Evolutionary conservation across 2,888 invertebrate species (phyloP), one percentile per base, ranked within the genome.

Genomic region (Eurois occulta): DNA sequence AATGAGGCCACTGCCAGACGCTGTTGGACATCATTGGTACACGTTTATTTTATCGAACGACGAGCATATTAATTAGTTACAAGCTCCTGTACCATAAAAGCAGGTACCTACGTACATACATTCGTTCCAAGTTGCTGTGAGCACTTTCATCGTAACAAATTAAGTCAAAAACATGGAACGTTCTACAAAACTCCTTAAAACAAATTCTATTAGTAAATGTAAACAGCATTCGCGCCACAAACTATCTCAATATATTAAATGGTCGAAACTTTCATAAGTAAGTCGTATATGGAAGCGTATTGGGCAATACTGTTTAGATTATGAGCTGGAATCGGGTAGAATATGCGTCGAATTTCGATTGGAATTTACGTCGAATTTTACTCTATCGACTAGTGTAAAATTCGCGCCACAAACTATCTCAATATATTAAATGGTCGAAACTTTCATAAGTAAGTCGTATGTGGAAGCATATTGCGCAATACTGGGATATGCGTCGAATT

Each of bases 171-270:
- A 55, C 35, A 69, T 62, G 21, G 16, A 72, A 52, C 43, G 13
- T 21, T 55, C 43, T 35, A 72, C 38, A 66, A 74, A 74, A 72
- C 64, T 81, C 24, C 21, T 70, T 35, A 5, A 68, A 85, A 77
- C 77, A 60, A 77, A 81, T 71, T 82, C 60, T 72, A 73, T 84
- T 73, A 73, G 58, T n/a, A 72, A 52, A 78, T 65, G 75, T 75
- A 66, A 65, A 48, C 76, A 75, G 55, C 16, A 77, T 24, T 72
- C 28, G 70, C 18, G 21, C 10, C 11, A 65, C 48, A 64, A 86
- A 83, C 76, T 86, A 85, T 73, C 60, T 71, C 80, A 80, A 86
- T 86, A 78, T 72, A 77, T 78, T 80, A 73, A 80, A 86, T 78
- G 70, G 74, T 24, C n/a, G 66, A 65, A 83, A 84, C 72, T 78